These are phyloP conservation scores for Amphiprion ocellaris DNA, from an alignment of 2,113 vertebrate genomes.

Conservation along the genomic window DNA sequence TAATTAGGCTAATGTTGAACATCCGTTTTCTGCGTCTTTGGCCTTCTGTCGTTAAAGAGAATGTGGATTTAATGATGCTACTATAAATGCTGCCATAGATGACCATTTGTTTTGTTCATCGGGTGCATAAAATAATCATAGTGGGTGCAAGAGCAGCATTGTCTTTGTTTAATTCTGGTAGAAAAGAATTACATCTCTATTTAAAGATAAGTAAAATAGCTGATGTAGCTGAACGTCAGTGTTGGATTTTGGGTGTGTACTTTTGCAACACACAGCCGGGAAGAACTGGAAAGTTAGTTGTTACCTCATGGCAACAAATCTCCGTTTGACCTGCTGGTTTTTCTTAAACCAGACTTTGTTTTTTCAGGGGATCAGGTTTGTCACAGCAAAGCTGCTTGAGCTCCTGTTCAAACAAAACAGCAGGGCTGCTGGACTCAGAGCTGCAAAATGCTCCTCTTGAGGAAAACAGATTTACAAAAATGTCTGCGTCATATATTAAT, in stretches of 20 bases:
- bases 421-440: background rate
- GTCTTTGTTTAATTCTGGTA: background rate
- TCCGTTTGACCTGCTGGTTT: too few species aligned
- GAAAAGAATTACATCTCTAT: too few species aligned
- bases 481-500: background rate
- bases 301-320: too few species aligned
- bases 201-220: too few species aligned
- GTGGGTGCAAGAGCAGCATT: background rate
- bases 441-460: background rate
- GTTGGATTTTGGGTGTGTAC: too few species aligned
- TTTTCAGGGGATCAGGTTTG: constrained; percentile 3
- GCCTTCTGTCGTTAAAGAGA: constrained; percentile 28
- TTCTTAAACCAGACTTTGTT: background rate
- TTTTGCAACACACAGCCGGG: too few species aligned
- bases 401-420: background rate
- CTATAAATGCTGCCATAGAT: constrained; percentile 1
- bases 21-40: constrained; percentile 19
- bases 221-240: too few species aligned
- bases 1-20: constrained; percentile 47
- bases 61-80: constrained; percentile 23
- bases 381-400: background rate
- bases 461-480: background rate
- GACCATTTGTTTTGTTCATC: constrained; percentile 21
- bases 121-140: background rate
- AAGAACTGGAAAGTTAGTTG: too few species aligned